Conservation (phyloP, 2,797 vertebrate species). For the Botia kubotai region DNA sequence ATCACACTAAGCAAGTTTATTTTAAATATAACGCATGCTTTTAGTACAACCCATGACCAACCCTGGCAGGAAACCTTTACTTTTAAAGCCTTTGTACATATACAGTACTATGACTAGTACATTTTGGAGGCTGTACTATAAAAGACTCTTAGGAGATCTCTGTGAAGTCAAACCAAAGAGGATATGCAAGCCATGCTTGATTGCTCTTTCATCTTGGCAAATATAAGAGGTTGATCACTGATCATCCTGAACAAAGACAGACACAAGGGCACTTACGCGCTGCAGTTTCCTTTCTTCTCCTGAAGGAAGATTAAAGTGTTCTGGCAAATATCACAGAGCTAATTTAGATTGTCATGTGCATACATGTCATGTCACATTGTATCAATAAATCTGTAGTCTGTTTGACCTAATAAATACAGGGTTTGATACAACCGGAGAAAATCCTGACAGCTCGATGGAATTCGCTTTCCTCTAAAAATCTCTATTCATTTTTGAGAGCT, state of each 20-base stretch:
- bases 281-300: conserved; percentile 5
- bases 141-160: not conserved
- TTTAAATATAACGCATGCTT: not conserved
- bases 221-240: conserved; percentile 18
- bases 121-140: no score
- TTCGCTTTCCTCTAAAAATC: conserved; percentile 39
- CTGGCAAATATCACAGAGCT: conserved; percentile 24
- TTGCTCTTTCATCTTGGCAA: conserved; percentile 35
- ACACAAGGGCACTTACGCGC: conserved; percentile 15
- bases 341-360: conserved; percentile 43
- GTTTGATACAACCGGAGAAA: conserved; percentile 27
- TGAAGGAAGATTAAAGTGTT: conserved; percentile 31
- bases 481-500: conserved; percentile 59
- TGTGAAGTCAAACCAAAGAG: no score
- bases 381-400: conserved; percentile 38
- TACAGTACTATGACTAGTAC: not conserved
- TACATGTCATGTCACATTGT: conserved; percentile 19
- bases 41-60: not conserved
- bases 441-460: conserved; percentile 46
- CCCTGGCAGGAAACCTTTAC: not conserved
- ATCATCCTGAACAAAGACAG: conserved; percentile 39
- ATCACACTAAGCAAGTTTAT: not conserved
- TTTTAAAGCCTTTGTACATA: conserved; percentile 11
- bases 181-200: not conserved
- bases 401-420: conserved; percentile 48